These are phyloP conservation scores for Cranoglanis bouderius DNA, from an alignment of 2,113 vertebrate species.

Conservation along the genomic window DNA sequence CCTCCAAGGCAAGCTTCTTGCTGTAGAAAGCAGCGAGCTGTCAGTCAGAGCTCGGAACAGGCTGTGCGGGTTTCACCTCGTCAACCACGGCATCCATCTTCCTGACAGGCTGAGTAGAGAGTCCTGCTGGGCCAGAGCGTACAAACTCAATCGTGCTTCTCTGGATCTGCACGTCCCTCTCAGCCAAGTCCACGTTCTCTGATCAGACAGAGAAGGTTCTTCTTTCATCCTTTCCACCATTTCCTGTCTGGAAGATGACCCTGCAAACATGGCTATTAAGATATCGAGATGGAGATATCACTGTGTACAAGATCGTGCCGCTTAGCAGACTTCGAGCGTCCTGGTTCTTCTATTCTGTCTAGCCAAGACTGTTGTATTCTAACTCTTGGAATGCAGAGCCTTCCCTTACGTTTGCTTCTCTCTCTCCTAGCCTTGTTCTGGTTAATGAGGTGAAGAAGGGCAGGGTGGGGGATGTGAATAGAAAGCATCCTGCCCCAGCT, in stretches of 20 bases:
- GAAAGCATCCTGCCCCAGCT: constrained; percentile 48
- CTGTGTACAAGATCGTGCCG: background rate
- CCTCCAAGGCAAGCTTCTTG: constrained; percentile 39
- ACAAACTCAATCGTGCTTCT: constrained; percentile 67
- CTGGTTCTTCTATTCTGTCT: background rate
- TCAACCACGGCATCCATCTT: constrained; percentile 61
- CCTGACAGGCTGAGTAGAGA: constrained; percentile 49
- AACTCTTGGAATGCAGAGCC: background rate
- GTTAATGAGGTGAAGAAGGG: constrained; percentile 49
- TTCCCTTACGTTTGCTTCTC: constrained; percentile 11
- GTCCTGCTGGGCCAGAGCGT: constrained; percentile 66
- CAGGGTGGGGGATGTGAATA: constrained; percentile 33
- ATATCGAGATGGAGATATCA: constrained; percentile 5
- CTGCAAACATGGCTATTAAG: background rate
- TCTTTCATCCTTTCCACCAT: constrained; percentile 60
- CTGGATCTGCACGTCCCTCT: constrained; percentile 60
- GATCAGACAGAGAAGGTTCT: constrained; percentile 53
- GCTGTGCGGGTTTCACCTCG: constrained; percentile 58
- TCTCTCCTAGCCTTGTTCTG: constrained; percentile 27
- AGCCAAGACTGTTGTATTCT: background rate
- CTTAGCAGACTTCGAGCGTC: too few relatives aligned
- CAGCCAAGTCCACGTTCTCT: constrained; percentile 64
- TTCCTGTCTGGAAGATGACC: constrained; percentile 47
- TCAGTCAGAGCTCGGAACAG: constrained; percentile 46
- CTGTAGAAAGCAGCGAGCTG: constrained; percentile 47